These are phyloP conservation scores for Apoda limacodes DNA, from an alignment of 2,888 invertebrate genomes.

Conservation along the genomic window DNA sequence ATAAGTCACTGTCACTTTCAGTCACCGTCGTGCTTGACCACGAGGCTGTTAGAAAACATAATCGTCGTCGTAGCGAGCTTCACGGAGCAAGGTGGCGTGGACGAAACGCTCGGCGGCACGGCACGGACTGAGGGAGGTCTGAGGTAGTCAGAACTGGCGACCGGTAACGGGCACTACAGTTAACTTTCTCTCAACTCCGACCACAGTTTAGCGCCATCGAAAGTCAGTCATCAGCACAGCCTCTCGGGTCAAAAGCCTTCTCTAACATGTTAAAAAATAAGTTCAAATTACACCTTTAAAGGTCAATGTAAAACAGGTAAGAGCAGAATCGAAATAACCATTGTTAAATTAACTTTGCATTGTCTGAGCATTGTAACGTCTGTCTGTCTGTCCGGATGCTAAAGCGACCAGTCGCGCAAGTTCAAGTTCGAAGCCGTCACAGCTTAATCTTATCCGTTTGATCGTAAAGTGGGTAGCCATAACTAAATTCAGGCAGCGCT, in stretches of 20 bases:
- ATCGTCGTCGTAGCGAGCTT: constrained; percentile 20
- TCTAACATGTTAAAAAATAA: constrained; percentile 32
- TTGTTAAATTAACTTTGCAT: no score
- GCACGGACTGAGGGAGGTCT: constrained; percentile 28
- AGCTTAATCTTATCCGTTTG: no score
- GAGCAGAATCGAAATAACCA: no score
- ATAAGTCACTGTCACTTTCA: constrained; percentile 48
- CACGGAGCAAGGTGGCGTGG: constrained; percentile 14
- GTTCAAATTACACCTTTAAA: no score
- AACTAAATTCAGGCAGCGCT: no score
- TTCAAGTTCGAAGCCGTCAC: no score
- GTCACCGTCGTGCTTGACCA: constrained; percentile 40
- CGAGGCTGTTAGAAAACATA: constrained; percentile 38
- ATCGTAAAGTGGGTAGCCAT: no score
- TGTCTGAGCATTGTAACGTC: no score
- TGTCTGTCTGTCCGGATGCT: no score
- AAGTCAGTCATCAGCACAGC: constrained; percentile 49
- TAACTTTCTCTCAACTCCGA: constrained; percentile 63
- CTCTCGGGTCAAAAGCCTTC: constrained; percentile 54
- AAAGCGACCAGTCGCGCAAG: no score
- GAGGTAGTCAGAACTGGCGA: constrained; percentile 6
- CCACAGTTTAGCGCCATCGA: constrained; percentile 57
- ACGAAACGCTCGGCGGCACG: constrained; percentile 25
- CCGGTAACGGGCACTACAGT: constrained; percentile 64
- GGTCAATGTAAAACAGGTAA: no score